Evolutionary conservation across 2,888 invertebrate genomes (phyloP).

Genomic region (Neria commutata): DNA sequence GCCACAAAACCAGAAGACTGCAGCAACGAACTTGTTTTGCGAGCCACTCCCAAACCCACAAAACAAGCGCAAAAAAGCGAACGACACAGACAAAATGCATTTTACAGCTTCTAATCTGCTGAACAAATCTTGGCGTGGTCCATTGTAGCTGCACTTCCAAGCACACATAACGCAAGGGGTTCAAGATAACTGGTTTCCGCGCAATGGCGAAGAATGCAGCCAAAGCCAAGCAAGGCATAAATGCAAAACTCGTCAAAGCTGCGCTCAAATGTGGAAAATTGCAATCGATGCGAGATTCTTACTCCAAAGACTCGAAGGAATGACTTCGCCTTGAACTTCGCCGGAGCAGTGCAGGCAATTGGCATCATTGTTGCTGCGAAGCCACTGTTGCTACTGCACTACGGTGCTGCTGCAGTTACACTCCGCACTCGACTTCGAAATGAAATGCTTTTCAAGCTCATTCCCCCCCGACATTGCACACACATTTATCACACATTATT

Average conservation of each 20-base stretch:
- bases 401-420: not conserved
- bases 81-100: no score
- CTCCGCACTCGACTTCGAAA: not conserved
- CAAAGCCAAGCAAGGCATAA: conserved; percentile 5
- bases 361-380: no score
- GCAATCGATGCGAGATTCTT: not conserved
- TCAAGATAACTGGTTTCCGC: conserved; percentile 9
- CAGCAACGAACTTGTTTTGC: conserved; percentile 1
- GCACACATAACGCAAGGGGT: not conserved
- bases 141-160: conserved; percentile 13
- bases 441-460: not conserved
- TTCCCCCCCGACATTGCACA: no score
- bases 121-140: conserved; percentile 33
- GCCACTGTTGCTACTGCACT: no score
- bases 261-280: not conserved
- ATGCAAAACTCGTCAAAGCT: not conserved
- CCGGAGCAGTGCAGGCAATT: not conserved
- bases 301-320: not conserved
- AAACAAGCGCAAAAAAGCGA: not conserved
- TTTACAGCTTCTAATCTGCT: no score
- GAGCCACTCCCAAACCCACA: not conserved
- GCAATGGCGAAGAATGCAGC: not conserved
- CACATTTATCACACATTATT: not conserved
- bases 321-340: conserved; percentile 1
- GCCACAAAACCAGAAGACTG: conserved; percentile 6